Evolutionary conservation across 2,113 vertebrate species (phyloP).

Genomic region (Phrynosoma blainvillii): DNA sequence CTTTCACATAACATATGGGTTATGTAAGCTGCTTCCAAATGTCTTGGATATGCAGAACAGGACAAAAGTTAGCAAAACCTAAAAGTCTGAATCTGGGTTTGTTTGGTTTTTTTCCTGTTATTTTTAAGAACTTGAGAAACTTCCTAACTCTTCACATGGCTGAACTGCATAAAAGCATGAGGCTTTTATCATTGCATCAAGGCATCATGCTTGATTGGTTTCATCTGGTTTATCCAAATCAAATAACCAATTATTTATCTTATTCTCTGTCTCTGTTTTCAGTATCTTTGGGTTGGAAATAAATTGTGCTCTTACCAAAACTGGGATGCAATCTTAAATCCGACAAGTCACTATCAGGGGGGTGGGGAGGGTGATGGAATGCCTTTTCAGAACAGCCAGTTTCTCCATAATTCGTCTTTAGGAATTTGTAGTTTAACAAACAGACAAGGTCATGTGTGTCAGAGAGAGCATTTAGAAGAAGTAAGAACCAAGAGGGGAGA

Average conservation of each 20-base stretch:
- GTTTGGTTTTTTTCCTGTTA: not conserved
- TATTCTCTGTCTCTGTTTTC: conserved; percentile 27
- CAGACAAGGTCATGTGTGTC: not conserved
- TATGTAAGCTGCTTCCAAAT: conserved; percentile 47
- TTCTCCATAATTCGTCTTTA: conserved; percentile 29
- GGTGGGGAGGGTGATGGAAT: not conserved
- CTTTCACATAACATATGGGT: conserved; percentile 52
- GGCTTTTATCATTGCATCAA: conserved; percentile 33
- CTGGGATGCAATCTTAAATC: conserved; percentile 25
- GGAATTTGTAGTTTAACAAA: conserved; percentile 32
- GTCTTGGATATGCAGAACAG: conserved; percentile 56
- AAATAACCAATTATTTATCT: conserved; percentile 38
- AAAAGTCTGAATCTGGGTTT: conserved; percentile 35
- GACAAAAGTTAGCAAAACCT: conserved; percentile 57
- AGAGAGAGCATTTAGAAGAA: conserved; percentile 37
- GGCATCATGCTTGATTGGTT: conserved; percentile 43
- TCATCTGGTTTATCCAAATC: conserved; percentile 23
- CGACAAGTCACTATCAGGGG: conserved; percentile 12
- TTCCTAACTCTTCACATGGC: conserved; percentile 39
- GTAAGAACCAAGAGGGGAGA: conserved; percentile 35
- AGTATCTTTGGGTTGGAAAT: conserved; percentile 29
- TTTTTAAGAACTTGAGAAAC: conserved; percentile 29
- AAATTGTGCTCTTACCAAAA: conserved; percentile 47
- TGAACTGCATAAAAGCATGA: conserved; percentile 53
- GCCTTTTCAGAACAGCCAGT: not conserved